Conservation (phyloP, 2,888 invertebrate genomes). For the Anarsia innoxiella region DNA sequence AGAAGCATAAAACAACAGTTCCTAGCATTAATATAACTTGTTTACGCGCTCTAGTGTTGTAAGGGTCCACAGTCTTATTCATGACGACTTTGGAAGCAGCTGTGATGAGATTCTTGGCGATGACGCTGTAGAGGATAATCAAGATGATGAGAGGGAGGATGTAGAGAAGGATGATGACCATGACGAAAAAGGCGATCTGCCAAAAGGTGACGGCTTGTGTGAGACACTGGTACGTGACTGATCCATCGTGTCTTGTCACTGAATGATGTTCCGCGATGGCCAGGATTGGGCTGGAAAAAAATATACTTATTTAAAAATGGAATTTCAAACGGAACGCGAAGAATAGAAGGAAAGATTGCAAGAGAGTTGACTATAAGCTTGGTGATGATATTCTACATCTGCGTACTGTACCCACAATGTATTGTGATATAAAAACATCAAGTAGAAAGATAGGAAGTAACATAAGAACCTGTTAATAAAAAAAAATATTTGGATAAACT, state of each 20-base stretch:
- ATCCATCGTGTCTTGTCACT: constrained; percentile 81
- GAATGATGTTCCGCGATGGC: constrained; percentile 83
- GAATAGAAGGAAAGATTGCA: too few relatives aligned
- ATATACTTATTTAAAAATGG: too few relatives aligned
- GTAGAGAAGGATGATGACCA: constrained; percentile 87
- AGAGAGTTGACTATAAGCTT: too few relatives aligned
- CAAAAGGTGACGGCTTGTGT: constrained; percentile 85
- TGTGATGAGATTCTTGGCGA: constrained; percentile 87
- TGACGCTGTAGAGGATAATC: constrained; percentile 86
- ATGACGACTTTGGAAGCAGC: constrained; percentile 79
- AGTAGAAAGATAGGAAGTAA: too few relatives aligned
- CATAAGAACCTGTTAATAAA: too few relatives aligned
- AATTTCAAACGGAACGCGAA: too few relatives aligned
- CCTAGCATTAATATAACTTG: constrained; percentile 92
- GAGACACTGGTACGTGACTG: constrained; percentile 83
- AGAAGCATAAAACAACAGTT: constrained; percentile 90
- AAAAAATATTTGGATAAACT: too few relatives aligned
- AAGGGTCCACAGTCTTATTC: constrained; percentile 82
- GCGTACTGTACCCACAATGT: too few relatives aligned
- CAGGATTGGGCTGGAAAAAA: constrained; percentile 84
- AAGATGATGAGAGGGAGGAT: constrained; percentile 86
- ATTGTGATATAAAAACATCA: too few relatives aligned
- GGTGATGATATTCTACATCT: too few relatives aligned
- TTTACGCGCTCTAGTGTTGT: constrained; percentile 81
- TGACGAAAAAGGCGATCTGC: constrained; percentile 86